Conservation (phyloP, 2,113 vertebrate species). For the Petroica traversi region DNA sequence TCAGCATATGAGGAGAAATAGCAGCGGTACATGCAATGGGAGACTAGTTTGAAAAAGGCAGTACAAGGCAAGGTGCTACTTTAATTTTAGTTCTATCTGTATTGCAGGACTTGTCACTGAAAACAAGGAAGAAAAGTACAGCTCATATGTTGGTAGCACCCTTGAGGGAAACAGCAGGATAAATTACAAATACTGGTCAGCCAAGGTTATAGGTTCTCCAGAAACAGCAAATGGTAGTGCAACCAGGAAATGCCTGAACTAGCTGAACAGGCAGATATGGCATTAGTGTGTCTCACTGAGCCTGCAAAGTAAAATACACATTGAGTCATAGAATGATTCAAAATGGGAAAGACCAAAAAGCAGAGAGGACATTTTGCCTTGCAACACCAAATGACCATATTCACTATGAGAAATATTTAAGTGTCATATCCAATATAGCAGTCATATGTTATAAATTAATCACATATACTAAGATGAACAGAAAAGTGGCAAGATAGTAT, state of each 20-base stretch:
- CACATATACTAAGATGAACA: background rate
- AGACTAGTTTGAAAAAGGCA: background rate
- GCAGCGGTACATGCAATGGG: accelerated
- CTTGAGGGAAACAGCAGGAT: background rate
- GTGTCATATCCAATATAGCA: background rate
- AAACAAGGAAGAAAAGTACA: background rate
- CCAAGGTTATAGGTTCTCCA: background rate
- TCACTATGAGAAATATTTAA: background rate
- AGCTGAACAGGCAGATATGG: background rate
- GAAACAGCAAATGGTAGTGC: background rate
- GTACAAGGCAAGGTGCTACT: background rate
- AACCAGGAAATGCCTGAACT: background rate
- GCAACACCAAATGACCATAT: background rate
- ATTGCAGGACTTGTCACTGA: background rate
- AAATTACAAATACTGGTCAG: background rate
- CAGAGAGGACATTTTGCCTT: background rate
- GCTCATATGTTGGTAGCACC: background rate
- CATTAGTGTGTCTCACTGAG: background rate
- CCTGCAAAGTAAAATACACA: background rate
- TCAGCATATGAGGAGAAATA: background rate
- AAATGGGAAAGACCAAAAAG: background rate
- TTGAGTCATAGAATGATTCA: background rate
- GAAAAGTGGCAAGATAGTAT: background rate
- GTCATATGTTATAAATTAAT: background rate
- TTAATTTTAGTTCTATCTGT: background rate